These are phyloP conservation scores for Cephus cinctus DNA, from an alignment of 1,140 invertebrate species.

Conservation along the genomic window DNA sequence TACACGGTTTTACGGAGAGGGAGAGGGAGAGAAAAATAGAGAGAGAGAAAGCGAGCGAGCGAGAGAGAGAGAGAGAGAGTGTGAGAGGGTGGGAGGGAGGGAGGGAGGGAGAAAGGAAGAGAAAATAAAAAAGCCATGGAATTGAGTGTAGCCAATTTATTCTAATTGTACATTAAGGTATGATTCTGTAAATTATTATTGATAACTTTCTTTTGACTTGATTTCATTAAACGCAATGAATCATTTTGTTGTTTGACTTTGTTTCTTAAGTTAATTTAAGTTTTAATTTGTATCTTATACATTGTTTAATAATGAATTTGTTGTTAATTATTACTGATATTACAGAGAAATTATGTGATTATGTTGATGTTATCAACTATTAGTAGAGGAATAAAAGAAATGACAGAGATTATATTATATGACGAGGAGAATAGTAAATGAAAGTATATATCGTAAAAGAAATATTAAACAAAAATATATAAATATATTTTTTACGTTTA, in stretches of 20 bases:
- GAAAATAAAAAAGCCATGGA: too few species aligned
- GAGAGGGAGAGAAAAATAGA: too few species aligned
- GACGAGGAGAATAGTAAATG: conserved; percentile 18
- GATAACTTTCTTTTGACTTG: conserved; percentile 42
- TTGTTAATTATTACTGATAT: conserved; percentile 40
- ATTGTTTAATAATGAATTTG: conserved; percentile 41
- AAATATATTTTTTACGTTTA: not conserved
- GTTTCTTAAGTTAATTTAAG: conserved; percentile 36
- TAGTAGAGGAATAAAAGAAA: conserved; percentile 28
- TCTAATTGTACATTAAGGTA: not conserved
- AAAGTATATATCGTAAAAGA: conserved; percentile 9
- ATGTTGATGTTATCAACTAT: conserved; percentile 35
- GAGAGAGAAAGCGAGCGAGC: too few species aligned
- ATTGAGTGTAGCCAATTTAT: not conserved
- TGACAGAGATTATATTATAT: conserved; percentile 44
- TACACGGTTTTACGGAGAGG: too few species aligned
- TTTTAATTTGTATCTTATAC: conserved; percentile 35
- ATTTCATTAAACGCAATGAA: conserved; percentile 47
- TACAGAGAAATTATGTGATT: conserved; percentile 34
- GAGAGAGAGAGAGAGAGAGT: too few species aligned
- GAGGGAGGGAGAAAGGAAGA: too few species aligned
- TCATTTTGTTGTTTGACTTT: conserved; percentile 45
- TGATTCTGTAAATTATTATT: conserved; percentile 39
- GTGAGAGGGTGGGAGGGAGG: too few species aligned
- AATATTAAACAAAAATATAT: not conserved